A percentile compares a stretch with the other conserved stretches of the same genome.
Conservation (phyloP, 2,888 invertebrate species). For the Lepidocyrtoides sp. region DNA sequence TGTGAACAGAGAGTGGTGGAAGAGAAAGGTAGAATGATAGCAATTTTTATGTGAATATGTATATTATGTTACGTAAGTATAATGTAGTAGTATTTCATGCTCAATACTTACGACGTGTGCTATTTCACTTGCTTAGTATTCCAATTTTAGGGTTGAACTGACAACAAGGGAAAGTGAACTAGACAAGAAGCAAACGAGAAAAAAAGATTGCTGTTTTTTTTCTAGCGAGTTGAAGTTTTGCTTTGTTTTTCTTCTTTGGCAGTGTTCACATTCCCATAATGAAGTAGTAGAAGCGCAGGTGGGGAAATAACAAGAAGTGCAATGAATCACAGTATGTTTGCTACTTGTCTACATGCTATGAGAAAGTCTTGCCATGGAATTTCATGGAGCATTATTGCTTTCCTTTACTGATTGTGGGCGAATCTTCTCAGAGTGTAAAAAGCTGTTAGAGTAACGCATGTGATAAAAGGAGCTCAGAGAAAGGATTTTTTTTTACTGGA, state of each 20-base stretch:
- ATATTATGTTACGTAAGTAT: conserved; percentile 21
- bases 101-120: background rate
- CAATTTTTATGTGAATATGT: too few species aligned
- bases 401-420: too few species aligned
- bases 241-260: background rate
- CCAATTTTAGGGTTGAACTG: conserved; percentile 44
- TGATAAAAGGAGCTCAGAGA: background rate
- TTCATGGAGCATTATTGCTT: background rate
- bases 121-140: conserved; percentile 10
- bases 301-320: background rate
- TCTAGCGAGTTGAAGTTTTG: background rate
- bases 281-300: background rate
- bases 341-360: too few species aligned
- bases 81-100: background rate
- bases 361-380: too few species aligned
- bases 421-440: background rate
- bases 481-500: background rate
- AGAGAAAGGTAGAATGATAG: conserved; percentile 1
- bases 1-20: background rate
- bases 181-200: background rate
- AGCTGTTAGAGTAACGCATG: background rate
- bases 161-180: conserved; percentile 14
- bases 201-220: background rate
- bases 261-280: background rate
- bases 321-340: background rate